A percentile compares a stretch with the other conserved stretches of the same genome.
These are phyloP conservation scores for Colletes gigas DNA, from an alignment of 1,140 invertebrate genomes.

Conservation along the genomic window DNA sequence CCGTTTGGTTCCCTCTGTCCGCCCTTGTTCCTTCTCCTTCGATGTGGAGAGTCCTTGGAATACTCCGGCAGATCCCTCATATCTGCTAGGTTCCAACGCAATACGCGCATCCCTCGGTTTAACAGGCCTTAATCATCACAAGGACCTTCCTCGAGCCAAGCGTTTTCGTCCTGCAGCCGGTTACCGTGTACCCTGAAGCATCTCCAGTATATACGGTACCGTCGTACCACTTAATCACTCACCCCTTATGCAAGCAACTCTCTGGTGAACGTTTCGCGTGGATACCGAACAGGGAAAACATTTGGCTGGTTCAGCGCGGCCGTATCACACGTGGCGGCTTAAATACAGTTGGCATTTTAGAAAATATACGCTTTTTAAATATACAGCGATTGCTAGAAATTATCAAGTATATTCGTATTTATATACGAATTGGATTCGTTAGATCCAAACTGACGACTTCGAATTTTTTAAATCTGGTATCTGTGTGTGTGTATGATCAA, in stretches of 20 bases:
- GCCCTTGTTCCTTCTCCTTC: constrained; percentile 31
- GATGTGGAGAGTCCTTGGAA: constrained; percentile 64
- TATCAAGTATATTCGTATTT: neutral
- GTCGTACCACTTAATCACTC: constrained; percentile 28
- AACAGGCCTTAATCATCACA: constrained; percentile 75
- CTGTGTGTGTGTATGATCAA: no score
- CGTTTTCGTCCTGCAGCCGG: constrained; percentile 65
- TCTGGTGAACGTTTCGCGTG: constrained; percentile 5
- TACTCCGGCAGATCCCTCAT: constrained; percentile 70
- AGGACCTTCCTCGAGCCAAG: constrained; percentile 64
- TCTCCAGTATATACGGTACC: neutral
- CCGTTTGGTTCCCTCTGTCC: neutral
- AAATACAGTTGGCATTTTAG: neutral
- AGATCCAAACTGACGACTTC: no score
- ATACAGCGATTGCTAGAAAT: neutral
- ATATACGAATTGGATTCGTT: no score
- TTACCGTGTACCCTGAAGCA: constrained; percentile 13
- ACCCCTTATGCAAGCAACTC: constrained; percentile 16
- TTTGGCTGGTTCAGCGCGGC: neutral
- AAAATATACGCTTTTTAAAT: neutral
- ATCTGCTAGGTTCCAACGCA: constrained; percentile 67
- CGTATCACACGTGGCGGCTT: neutral
- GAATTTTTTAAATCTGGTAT: no score
- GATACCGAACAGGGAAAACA: constrained; percentile 1
- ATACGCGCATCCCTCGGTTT: constrained; percentile 71